Base-by-base conservation (phyloP, 2,888 invertebrate species). In the Lapara coniferarum region DNA sequence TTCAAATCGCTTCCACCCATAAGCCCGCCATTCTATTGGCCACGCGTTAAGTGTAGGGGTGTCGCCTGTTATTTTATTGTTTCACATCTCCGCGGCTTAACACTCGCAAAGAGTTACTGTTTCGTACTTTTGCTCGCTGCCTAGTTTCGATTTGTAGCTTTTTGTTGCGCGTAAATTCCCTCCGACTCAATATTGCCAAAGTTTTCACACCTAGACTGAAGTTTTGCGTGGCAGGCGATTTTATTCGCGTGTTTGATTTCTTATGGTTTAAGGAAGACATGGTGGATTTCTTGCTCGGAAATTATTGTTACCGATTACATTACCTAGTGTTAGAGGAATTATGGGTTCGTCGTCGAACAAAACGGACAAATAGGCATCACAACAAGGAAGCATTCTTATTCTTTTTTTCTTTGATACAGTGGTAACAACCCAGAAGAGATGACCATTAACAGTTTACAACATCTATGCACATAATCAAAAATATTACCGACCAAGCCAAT, bases 41-140 rank as follows among this genome's bases (percentile, higher is more conserved):
- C 82, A 72, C 59, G 69, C 73, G 55, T 72, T 80, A 85, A 88
- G 87, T 85, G 85, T 83, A 84, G 81, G 85, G 84, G 84, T 86
- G 87, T 88, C 86, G 81, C 81, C 66, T 75, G 82, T 78, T 84
- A 82, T 86, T 89, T 88, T 89, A 91, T 89, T 89, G 89, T 86
- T 81, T 78, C 79, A 76, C 81, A 73, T 77, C 80, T 80, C 81
- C 74, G 78, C 83, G 83, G 84, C 88, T 89, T 89, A 90, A 85
- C 91, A 84, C 85, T 84, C 86, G 87, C 84, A 85, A 85, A 80
- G 78, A 83, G 84, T 89, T 85, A 81, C 78, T 73, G 77, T 75
- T 79, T 79, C 83, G 74, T 76, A 78, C 78, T 84, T 88, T 88
- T 88, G 16, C 53, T 5, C 30, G 85, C 78, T 82, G 73, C 77